phyloP scores from a whole-genome alignment of 2,797 vertebrate genomes.

The Chiloscyllium punctatum region DNA sequence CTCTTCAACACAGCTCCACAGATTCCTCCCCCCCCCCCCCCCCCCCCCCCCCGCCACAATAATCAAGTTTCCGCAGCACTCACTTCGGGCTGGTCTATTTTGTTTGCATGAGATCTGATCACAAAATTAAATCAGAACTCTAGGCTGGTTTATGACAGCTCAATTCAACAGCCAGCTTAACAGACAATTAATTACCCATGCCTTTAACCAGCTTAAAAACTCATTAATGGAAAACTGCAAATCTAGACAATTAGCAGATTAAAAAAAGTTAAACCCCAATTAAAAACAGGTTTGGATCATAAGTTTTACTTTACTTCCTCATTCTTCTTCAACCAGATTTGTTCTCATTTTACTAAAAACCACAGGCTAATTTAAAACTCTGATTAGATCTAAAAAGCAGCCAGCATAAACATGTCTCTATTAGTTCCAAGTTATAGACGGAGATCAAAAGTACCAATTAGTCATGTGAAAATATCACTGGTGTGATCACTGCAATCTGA shows the following conservation, averaged over 20 bases:
- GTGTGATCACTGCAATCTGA: background rate
- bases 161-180: background rate
- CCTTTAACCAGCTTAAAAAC: background rate
- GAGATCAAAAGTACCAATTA: background rate
- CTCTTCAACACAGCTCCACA: background rate
- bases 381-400: background rate
- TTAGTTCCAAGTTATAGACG: background rate
- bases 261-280: background rate
- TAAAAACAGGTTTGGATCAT: background rate
- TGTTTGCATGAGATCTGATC: background rate
- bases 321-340: background rate
- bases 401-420: background rate
- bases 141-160: background rate
- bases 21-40: background rate
- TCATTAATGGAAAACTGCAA: background rate
- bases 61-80: background rate
- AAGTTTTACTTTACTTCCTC: background rate
- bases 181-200: background rate
- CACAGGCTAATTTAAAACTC: background rate
- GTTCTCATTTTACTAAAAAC: background rate
- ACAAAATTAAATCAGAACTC: background rate
- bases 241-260: background rate
- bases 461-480: background rate
- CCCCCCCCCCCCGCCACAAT: too few relatives aligned
- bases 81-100: background rate